Evolutionary conservation across 2,888 invertebrate species (phyloP).

Genomic region (Sarcophaga carnaria): DNA sequence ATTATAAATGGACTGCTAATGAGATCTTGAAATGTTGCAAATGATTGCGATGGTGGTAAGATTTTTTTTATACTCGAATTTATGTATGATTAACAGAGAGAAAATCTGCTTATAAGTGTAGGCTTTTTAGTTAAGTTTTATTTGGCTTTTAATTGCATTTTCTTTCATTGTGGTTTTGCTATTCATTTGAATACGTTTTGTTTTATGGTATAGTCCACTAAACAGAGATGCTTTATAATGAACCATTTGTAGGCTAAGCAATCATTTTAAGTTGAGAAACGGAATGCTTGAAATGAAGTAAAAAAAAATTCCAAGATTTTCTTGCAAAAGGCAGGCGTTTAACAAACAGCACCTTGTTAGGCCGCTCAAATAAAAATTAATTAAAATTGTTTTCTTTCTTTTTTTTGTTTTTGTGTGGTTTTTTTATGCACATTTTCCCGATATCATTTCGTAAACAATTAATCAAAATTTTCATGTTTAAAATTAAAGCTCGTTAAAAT

Average conservation of each 20-base stretch:
- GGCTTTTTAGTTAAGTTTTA: constrained; percentile 22
- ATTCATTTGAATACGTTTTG: background rate
- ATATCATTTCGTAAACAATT: constrained; percentile 61
- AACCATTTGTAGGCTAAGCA: too few species aligned
- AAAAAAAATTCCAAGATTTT: background rate
- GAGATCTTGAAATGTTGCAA: constrained; percentile 61
- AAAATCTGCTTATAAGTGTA: background rate
- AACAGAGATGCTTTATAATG: background rate
- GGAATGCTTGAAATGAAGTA: background rate
- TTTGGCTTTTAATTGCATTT: constrained; percentile 32
- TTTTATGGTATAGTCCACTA: background rate
- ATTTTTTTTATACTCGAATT: background rate
- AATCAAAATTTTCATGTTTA: constrained; percentile 65
- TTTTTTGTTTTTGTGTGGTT: too few species aligned
- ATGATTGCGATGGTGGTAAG: background rate
- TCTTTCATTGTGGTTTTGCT: background rate
- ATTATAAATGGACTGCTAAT: constrained; percentile 68
- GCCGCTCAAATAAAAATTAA: constrained; percentile 29
- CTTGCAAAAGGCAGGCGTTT: background rate
- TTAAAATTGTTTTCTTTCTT: constrained; percentile 24
- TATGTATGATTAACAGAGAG: background rate
- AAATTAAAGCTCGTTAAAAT: constrained; percentile 69
- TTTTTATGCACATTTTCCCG: background rate
- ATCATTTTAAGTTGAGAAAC: too few species aligned
- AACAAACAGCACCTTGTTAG: background rate